Conservation (phyloP, 1,140 invertebrate genomes). For the Tetraneura akinire region DNA sequence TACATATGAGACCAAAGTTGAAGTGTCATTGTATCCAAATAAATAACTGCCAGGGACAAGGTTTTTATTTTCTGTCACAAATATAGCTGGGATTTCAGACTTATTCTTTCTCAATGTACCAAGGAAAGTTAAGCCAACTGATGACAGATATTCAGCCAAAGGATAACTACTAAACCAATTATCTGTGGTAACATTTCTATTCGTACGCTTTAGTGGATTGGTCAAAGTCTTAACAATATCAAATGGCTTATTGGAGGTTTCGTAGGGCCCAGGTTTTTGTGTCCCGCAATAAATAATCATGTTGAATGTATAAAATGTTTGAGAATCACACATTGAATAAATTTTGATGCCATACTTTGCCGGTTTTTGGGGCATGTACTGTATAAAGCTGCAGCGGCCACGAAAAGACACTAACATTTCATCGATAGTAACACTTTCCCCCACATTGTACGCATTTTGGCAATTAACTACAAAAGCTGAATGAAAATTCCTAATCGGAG, state of each 20-base stretch:
- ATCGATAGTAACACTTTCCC: constrained; percentile 54
- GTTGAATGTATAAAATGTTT: constrained; percentile 56
- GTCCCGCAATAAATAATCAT: constrained; percentile 56
- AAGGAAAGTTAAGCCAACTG: constrained; percentile 42
- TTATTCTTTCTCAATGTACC: constrained; percentile 21
- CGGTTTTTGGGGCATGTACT: constrained; percentile 59
- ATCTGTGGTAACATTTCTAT: constrained; percentile 57
- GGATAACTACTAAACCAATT: constrained; percentile 58
- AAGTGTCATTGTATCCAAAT: not conserved
- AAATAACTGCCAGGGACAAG: not conserved
- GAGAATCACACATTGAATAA: constrained; percentile 55
- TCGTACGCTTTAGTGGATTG: constrained; percentile 54
- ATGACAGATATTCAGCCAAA: constrained; percentile 56
- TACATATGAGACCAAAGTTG: not conserved
- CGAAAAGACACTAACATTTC: constrained; percentile 57
- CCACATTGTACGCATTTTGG: constrained; percentile 52
- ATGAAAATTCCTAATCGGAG: constrained; percentile 53
- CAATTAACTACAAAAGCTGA: constrained; percentile 35
- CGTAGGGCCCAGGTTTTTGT: constrained; percentile 52
- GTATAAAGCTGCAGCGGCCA: constrained; percentile 58
- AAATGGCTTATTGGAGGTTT: constrained; percentile 22
- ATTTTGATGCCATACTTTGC: constrained; percentile 60
- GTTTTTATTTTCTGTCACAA: not conserved
- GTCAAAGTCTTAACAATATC: constrained; percentile 52
- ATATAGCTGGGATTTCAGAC: constrained; percentile 1